Percentiles rank a stretch among this genome's conserved stretches.
These are phyloP conservation scores for Balanococcus diminutus DNA, from an alignment of 2,888 invertebrate species.

Conservation along the genomic window DNA sequence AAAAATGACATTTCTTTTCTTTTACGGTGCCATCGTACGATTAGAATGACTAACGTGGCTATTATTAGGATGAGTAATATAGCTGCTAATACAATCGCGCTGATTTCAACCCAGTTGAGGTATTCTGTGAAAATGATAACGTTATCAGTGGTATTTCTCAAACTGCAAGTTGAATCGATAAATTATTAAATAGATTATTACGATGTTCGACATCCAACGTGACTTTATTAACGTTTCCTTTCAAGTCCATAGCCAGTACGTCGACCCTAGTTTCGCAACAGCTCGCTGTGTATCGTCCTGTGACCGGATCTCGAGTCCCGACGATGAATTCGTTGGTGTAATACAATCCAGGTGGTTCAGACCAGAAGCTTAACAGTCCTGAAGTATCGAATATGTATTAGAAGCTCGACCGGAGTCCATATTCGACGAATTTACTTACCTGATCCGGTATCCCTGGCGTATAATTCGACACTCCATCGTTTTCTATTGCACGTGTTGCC, in stretches of 20 bases:
- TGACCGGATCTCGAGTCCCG: conserved; percentile 72
- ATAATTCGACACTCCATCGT: conserved; percentile 74
- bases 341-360: conserved; percentile 65
- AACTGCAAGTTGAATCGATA: not conserved
- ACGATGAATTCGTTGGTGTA: conserved; percentile 70
- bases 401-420: not conserved
- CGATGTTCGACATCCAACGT: conserved; percentile 69
- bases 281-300: conserved; percentile 72
- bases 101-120: conserved; percentile 63
- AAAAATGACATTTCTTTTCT: conserved; percentile 46
- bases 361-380: conserved; percentile 59
- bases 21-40: conserved; percentile 64
- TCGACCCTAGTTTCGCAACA: conserved; percentile 75
- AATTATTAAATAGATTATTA: conserved; percentile 59
- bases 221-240: conserved; percentile 70
- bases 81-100: conserved; percentile 73
- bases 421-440: conserved; percentile 62
- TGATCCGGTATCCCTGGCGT: conserved; percentile 70
- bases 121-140: conserved; percentile 57
- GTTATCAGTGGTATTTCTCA: conserved; percentile 2
- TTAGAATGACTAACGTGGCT: conserved; percentile 64
- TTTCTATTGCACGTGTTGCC: conserved; percentile 69
- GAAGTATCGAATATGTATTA: not conserved
- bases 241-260: conserved; percentile 72
- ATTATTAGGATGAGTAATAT: conserved; percentile 70